Conservation (phyloP, 2,797 vertebrate species). For the Rousettus madagascariensis region DNA sequence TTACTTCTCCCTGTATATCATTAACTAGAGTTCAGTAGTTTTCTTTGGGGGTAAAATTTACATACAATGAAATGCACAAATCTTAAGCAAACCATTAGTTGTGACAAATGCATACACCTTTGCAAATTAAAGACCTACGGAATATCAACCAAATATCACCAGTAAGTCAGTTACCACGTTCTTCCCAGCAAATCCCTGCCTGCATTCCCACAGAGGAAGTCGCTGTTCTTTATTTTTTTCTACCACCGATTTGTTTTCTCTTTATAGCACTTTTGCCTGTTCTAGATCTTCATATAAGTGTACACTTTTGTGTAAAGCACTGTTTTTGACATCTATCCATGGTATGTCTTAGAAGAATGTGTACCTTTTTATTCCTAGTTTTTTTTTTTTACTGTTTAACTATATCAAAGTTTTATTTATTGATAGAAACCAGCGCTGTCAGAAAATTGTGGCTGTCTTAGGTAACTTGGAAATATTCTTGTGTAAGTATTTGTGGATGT, state of each 20-base stretch:
- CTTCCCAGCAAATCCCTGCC: background rate
- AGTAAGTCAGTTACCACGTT: background rate
- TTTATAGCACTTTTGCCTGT: background rate
- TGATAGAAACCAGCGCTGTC: background rate
- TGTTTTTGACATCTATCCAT: background rate
- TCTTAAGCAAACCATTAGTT: background rate
- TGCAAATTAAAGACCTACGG: background rate
- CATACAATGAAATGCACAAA: background rate
- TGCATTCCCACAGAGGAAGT: background rate
- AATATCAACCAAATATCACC: background rate
- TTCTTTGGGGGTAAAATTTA: background rate
- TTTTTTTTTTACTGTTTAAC: background rate
- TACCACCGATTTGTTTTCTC: background rate
- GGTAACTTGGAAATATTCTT: background rate
- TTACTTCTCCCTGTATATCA: background rate
- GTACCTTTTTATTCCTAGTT: background rate
- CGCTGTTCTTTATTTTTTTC: background rate
- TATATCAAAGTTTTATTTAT: background rate
- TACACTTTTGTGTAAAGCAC: background rate
- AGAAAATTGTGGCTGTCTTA: background rate
- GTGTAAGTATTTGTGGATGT: background rate
- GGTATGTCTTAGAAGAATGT: background rate
- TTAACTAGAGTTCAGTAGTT: background rate
- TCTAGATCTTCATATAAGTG: background rate
- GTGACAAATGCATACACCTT: background rate